Conservation (phyloP, 2,888 invertebrate species). For the Gibbula magus region DNA sequence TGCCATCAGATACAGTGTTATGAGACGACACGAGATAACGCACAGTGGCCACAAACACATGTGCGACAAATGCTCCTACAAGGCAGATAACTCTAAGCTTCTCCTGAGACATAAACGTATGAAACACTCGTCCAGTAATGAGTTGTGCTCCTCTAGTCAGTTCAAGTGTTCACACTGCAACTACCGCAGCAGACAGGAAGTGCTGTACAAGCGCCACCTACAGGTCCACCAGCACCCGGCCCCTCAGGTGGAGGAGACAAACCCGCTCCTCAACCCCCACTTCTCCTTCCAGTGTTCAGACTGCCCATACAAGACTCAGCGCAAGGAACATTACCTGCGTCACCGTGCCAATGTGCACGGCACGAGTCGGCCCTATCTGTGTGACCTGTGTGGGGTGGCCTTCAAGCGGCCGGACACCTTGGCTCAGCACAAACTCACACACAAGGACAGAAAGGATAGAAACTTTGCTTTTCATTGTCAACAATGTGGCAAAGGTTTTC, state of each 20-base stretch:
- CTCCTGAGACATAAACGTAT: conserved; percentile 62
- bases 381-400: conserved; percentile 78
- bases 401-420: conserved; percentile 78
- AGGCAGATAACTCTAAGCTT: conserved; percentile 63
- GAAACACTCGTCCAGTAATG: conserved; percentile 55
- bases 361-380: conserved; percentile 77
- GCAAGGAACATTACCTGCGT: conserved; percentile 73
- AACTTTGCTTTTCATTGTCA: conserved; percentile 64
- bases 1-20: conserved; percentile 72
- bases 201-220: conserved; percentile 64
- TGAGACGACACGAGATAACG: conserved; percentile 73
- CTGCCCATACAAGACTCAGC: conserved; percentile 73
- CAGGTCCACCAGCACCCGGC: conserved; percentile 49
- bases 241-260: not conserved
- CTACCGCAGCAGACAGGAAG: conserved; percentile 60
- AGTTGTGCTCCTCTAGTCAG: not conserved
- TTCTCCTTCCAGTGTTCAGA: conserved; percentile 60
- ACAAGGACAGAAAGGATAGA: conserved; percentile 64
- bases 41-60: conserved; percentile 64
- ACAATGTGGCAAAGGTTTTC: conserved; percentile 71
- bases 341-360: conserved; percentile 77
- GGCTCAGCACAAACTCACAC: conserved; percentile 76
- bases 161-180: conserved; percentile 53
- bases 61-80: conserved; percentile 69
- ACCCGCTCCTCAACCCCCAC: not conserved